Evolutionary conservation across 2,797 vertebrate genomes (phyloP).

Genomic region (Rhinichthys osculus): DNA sequence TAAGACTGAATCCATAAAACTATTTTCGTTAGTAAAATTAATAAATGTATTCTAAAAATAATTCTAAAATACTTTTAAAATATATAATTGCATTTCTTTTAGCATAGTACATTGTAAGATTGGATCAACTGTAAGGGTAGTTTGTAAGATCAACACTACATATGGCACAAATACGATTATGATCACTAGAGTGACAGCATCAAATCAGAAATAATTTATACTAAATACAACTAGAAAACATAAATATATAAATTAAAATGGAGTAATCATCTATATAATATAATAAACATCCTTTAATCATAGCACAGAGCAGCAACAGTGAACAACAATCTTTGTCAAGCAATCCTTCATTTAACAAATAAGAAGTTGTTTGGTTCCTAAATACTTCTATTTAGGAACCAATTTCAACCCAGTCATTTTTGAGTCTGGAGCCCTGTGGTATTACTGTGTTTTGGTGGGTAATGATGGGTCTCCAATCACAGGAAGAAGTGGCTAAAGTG

Average conservation of each 20-base stretch:
- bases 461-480: slow-evolving; percentile 21
- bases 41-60: neutral
- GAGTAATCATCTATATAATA: neutral
- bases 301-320: neutral
- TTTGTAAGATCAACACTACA: neutral
- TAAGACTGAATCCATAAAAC: neutral
- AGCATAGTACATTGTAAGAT: too few species aligned
- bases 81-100: neutral
- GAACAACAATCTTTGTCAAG: neutral
- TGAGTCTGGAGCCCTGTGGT: neutral
- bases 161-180: neutral
- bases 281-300: neutral
- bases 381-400: neutral
- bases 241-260: neutral
- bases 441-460: neutral
- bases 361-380: neutral
- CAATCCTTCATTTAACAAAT: neutral
- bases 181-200: neutral
- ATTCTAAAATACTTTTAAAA: neutral
- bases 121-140: neutral
- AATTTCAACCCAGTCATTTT: neutral
- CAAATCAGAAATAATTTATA: neutral
- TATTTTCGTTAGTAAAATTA: too few species aligned
- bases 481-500: neutral
- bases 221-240: neutral